These are phyloP conservation scores for Lucilia cuprina DNA, from an alignment of 1,140 invertebrate genomes.

Conservation along the genomic window DNA sequence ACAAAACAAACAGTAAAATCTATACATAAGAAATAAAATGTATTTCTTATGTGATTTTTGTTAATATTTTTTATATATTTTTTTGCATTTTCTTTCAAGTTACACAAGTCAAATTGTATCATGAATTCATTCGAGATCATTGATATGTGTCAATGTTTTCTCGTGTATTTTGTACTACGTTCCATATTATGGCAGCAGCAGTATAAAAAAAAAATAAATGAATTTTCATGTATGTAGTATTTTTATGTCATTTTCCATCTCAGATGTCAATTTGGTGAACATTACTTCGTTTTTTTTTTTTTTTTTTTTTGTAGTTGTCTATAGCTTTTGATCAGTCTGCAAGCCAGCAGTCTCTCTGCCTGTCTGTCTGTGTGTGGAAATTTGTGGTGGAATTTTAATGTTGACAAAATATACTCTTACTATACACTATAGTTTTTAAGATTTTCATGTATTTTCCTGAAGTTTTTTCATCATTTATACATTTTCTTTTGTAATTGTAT, in stretches of 20 bases:
- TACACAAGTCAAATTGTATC: slow-evolving; percentile 1
- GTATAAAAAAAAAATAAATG: too few species aligned
- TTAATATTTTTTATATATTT: neutral
- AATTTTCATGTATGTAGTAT: neutral
- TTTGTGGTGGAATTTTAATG: neutral
- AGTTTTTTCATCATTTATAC: neutral
- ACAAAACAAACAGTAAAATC: neutral
- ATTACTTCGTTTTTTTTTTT: neutral
- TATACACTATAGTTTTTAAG: neutral
- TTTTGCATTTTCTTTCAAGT: neutral
- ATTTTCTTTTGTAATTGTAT: too few species aligned
- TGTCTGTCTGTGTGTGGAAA: neutral
- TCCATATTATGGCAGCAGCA: neutral
- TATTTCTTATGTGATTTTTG: neutral
- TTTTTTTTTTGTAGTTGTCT: neutral
- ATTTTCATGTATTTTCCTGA: neutral
- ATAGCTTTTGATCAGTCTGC: too few species aligned
- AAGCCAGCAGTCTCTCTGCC: too few species aligned
- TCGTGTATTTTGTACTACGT: neutral
- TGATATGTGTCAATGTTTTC: neutral
- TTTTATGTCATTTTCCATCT: slow-evolving; percentile 1
- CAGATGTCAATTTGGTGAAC: neutral
- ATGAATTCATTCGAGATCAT: slow-evolving; percentile 14
- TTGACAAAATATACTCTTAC: neutral
- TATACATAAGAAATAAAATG: too few species aligned